Evolutionary conservation across 2,888 invertebrate genomes (phyloP).

Genomic region (Lapara coniferarum): DNA sequence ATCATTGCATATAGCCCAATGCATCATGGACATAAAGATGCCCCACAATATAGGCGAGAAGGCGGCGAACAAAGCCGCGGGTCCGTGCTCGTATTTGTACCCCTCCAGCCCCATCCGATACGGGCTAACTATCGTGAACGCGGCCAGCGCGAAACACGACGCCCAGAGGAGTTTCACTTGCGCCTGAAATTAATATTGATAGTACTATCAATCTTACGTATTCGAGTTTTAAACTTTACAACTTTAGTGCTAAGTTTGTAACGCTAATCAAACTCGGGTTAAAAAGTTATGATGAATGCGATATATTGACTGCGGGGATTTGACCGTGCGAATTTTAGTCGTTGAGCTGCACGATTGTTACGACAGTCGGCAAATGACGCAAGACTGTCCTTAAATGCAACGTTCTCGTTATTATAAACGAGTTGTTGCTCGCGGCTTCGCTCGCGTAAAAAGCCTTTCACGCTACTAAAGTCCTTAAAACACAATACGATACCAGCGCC

Average conservation of each 20-base stretch:
- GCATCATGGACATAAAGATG: slow-evolving; percentile 73
- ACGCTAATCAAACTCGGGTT: slow-evolving; percentile 8
- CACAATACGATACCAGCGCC: too few species aligned
- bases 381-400: too few species aligned
- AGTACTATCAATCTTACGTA: slow-evolving; percentile 22
- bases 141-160: slow-evolving; percentile 60
- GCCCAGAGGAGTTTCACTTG: slow-evolving; percentile 72
- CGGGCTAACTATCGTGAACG: slow-evolving; percentile 77
- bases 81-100: slow-evolving; percentile 75
- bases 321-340: too few species aligned
- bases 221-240: slow-evolving; percentile 18
- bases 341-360: too few species aligned
- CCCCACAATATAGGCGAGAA: slow-evolving; percentile 84
- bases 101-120: slow-evolving; percentile 79
- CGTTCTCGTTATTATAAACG: too few species aligned
- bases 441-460: too few species aligned
- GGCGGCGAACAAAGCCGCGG: slow-evolving; percentile 82
- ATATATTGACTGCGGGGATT: too few species aligned
- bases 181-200: slow-evolving; percentile 52
- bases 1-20: slow-evolving; percentile 81
- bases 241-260: slow-evolving; percentile 9
- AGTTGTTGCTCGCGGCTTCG: too few species aligned
- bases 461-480: too few species aligned
- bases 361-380: too few species aligned
- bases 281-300: slow-evolving; percentile 12